Percentiles rank a stretch among this genome's conserved stretches.
Evolutionary conservation across 2,113 vertebrate species (phyloP).

Genomic region (Piaya cayana): DNA sequence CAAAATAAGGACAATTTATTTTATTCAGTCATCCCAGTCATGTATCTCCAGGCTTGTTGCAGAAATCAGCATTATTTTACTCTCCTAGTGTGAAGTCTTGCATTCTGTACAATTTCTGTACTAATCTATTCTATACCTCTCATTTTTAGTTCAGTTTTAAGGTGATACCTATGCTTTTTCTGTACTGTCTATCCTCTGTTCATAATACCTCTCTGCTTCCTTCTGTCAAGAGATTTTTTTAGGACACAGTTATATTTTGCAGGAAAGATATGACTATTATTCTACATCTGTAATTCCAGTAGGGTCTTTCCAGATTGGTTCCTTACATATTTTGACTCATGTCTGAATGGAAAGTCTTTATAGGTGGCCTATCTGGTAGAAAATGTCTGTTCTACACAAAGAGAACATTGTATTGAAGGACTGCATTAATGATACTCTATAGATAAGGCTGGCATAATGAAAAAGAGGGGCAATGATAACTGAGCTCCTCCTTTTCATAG

Average conservation of each 20-base stretch:
- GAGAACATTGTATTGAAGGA: fast-evolving
- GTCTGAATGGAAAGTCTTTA: background rate
- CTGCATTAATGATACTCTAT: background rate
- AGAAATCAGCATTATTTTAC: conserved; percentile 52
- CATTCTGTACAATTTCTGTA: conserved; percentile 10
- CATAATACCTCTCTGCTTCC: background rate
- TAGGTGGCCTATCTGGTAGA: background rate
- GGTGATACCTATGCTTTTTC: background rate
- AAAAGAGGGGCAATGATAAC: background rate
- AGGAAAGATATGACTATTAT: background rate
- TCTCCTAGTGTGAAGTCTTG: background rate
- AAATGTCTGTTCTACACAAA: background rate
- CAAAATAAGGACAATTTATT: conserved; percentile 55
- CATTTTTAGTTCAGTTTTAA: conserved; percentile 22
- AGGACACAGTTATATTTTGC: background rate
- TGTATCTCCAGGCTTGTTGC: background rate
- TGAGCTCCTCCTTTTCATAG: background rate
- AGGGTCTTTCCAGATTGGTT: background rate
- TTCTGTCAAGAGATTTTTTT: background rate
- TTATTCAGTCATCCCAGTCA: conserved; percentile 2
- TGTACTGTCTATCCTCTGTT: background rate
- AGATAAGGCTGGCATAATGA: background rate
- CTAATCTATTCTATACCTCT: background rate
- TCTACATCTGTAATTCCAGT: background rate
- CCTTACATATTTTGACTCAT: background rate